Conservation (phyloP, 2,888 invertebrate species). For the Leptinotarsa peninsularis region DNA sequence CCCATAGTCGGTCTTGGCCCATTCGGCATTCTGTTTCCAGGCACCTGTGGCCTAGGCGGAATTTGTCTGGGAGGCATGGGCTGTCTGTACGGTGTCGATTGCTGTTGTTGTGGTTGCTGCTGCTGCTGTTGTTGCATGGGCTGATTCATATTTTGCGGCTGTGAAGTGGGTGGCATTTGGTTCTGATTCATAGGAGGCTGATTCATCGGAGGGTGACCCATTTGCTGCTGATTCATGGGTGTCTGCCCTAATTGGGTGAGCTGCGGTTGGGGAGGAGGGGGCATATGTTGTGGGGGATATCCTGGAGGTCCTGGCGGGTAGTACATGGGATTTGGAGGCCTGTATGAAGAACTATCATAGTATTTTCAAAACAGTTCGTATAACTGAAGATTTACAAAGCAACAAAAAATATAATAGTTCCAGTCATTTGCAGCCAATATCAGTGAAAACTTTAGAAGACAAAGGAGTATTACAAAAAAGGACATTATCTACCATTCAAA, state of each 20-base stretch:
- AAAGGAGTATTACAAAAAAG: neutral
- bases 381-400: neutral
- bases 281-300: constrained; percentile 66
- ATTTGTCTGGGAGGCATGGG: constrained; percentile 44
- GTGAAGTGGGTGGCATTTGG: constrained; percentile 46
- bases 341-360: constrained; percentile 54
- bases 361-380: constrained; percentile 27
- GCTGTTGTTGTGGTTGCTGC: constrained; percentile 23
- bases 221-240: constrained; percentile 59
- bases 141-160: constrained; percentile 50
- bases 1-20: constrained; percentile 56
- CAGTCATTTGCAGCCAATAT: neutral
- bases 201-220: constrained; percentile 50
- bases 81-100: constrained; percentile 36
- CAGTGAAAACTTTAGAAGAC: neutral
- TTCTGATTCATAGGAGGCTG: constrained; percentile 46
- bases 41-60: constrained; percentile 53
- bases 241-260: constrained; percentile 63
- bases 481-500: no score
- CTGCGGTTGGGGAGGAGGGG: constrained; percentile 60
- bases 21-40: constrained; percentile 56
- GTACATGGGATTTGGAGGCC: constrained; percentile 61
- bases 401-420: neutral
- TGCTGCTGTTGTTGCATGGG: constrained; percentile 49
- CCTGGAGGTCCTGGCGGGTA: constrained; percentile 61